phyloP scores from a whole-genome alignment of 64 coral and sea anemone genomes.

The Stichodactyla helianthus region DNA sequence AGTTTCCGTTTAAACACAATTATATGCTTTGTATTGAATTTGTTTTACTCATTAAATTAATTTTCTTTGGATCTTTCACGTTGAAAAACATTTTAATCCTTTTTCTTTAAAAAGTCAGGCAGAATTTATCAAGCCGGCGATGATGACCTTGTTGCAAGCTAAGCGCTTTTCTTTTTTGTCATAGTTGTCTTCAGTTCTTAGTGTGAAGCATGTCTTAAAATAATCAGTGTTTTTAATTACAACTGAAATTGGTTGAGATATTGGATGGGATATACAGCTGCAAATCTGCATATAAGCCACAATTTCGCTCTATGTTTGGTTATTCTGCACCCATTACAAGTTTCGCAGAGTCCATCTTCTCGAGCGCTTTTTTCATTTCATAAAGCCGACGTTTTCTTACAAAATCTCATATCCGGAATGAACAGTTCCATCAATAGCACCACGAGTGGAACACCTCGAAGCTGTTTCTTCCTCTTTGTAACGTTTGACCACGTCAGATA shows the following conservation, averaged over 20 bases:
- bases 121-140: background rate
- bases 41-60: background rate
- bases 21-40: background rate
- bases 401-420: background rate
- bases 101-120: background rate
- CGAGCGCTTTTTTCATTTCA: too few relatives aligned
- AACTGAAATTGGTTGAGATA: too few relatives aligned
- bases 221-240: too few relatives aligned
- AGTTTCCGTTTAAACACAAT: background rate
- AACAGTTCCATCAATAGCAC: background rate
- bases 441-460: background rate
- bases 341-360: too few relatives aligned
- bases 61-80: background rate
- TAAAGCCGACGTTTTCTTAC: background rate
- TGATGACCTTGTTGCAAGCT: background rate
- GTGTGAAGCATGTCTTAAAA: background rate
- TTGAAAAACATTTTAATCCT: background rate
- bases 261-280: too few relatives aligned
- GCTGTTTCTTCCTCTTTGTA: conserved; percentile 1
- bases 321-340: too few relatives aligned
- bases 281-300: too few relatives aligned
- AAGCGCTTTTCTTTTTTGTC: background rate
- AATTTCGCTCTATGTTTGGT: too few relatives aligned
- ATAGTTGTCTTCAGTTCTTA: background rate
- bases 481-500: background rate